Base-by-base conservation (phyloP, 2,888 invertebrate genomes). In the Ornithoptera priamus region DNA sequence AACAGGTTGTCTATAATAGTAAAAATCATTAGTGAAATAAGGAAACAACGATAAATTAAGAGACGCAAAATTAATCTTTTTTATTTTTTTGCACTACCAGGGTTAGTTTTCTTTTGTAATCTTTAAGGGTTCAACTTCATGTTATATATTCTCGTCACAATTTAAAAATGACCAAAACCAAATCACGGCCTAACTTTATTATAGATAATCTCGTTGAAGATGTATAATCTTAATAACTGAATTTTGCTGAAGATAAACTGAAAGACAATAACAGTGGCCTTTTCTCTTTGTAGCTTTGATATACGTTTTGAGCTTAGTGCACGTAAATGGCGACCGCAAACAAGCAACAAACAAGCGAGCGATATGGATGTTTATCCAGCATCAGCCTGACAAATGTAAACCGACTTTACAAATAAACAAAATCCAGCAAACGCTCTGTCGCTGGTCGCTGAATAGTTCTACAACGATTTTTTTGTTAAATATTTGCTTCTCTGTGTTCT, bases 251-350 rank as follows among this genome's bases (percentile, higher is more conserved):
- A 7, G 4, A 53, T n/a, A n/a, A 53, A 53, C 18, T 53, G n/a
- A n/a, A 53, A 53, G 53, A 53, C 53, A n/a, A 42, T 58, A 65
- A 24, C 39, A 65, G 65, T 65, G n/a, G 46, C 22, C 42, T 36
- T 65, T 56, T 59, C 59, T 62, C 46, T 65, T 59, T 30, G 30
- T 42, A 46, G 58, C 22, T 65, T 46, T 50, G 59, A 53, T 53
- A 18, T 59, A 24, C 46, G 46, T 59, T 65, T 22, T 24, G 59
- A 46, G 65, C 46, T 65, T 59, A 59, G 46, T 65, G 65, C 59
- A 59, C 59, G 59, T 65, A 65, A 65, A 65, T 57, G 59, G 50
- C 46, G 59, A 65, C 65, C 65, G 46, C 65, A 65, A 65, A 65
- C 58, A 65, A 46, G 57, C 22, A 58, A 58, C 57, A 58, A 58